phyloP scores from a whole-genome alignment of 2,797 vertebrate species.

The Nannoperca australis region DNA sequence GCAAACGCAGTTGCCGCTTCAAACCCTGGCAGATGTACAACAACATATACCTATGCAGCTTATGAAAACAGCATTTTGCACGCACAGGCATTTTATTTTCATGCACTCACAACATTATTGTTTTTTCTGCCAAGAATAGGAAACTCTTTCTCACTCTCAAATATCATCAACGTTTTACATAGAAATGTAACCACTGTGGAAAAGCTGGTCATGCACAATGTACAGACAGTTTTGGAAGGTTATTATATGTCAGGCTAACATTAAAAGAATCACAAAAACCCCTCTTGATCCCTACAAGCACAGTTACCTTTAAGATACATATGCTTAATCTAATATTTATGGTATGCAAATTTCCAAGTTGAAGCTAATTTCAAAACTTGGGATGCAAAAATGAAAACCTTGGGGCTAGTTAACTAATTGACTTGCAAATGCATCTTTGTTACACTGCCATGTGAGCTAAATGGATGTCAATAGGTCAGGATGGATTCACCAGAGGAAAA shows the following conservation, averaged over 20 bases:
- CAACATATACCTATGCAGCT: slow-evolving; percentile 39
- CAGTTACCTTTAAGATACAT: slow-evolving; percentile 58
- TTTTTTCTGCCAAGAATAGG: slow-evolving; percentile 27
- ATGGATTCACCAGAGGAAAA: slow-evolving; percentile 30
- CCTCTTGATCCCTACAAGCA: slow-evolving; percentile 31
- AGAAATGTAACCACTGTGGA: slow-evolving; percentile 31
- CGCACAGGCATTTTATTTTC: slow-evolving; percentile 28
- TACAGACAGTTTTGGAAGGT: slow-evolving; percentile 33
- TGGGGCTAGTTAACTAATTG: slow-evolving; percentile 74
- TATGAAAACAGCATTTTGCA: slow-evolving; percentile 29
- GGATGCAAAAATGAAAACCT: slow-evolving; percentile 68
- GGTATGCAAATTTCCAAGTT: slow-evolving; percentile 67
- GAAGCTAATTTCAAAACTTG: slow-evolving; percentile 76
- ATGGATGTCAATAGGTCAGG: slow-evolving; percentile 77
- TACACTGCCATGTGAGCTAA: slow-evolving; percentile 62
- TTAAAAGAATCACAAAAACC: slow-evolving; percentile 34
- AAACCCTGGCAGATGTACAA: slow-evolving; percentile 31
- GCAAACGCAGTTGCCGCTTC: slow-evolving; percentile 2
- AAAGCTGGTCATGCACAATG: slow-evolving; percentile 14
- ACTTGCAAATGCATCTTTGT: slow-evolving; percentile 81
- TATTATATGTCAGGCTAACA: slow-evolving; percentile 5
- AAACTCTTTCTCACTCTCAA: slow-evolving; percentile 22
- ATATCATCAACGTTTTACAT: slow-evolving; percentile 15
- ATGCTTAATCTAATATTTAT: slow-evolving; percentile 79
- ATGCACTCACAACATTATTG: slow-evolving; percentile 29